Conservation (phyloP, 2,113 vertebrate genomes). For the Agapornis roseicollis region DNA sequence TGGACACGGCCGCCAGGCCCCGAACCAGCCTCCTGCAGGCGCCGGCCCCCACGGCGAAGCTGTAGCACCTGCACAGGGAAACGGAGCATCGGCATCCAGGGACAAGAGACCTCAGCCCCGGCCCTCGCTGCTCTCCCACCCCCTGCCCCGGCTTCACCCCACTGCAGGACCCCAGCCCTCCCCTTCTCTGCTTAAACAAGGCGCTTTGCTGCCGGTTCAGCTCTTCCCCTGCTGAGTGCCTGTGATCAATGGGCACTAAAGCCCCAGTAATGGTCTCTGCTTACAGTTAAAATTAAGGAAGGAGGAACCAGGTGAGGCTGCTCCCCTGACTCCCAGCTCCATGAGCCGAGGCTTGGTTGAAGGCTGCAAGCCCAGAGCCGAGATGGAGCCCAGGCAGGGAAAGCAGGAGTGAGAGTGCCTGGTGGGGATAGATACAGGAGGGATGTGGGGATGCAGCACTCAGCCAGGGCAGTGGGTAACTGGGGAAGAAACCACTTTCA, state of each 20-base stretch:
- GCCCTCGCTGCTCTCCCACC: background rate
- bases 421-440: background rate
- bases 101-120: background rate
- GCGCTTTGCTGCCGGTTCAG: background rate
- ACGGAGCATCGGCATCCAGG: background rate
- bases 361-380: background rate
- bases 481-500: background rate
- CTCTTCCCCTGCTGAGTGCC: background rate
- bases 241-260: background rate
- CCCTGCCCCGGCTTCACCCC: background rate
- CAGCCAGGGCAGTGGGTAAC: background rate
- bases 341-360: background rate
- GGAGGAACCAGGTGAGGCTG: background rate
- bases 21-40: conserved; percentile 86
- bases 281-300: background rate
- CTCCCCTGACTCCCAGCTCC: background rate
- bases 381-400: background rate
- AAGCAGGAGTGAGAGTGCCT: background rate
- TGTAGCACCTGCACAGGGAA: conserved; percentile 83
- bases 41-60: conserved; percentile 87
- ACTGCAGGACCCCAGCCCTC: background rate
- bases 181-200: background rate
- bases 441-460: accelerated
- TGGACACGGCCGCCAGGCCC: conserved; percentile 85
- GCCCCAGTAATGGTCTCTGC: background rate